Percentiles rank a stretch among this genome's conserved stretches.
phyloP scores from a whole-genome alignment of 2,797 vertebrate genomes.

The Thunnus albacares region DNA sequence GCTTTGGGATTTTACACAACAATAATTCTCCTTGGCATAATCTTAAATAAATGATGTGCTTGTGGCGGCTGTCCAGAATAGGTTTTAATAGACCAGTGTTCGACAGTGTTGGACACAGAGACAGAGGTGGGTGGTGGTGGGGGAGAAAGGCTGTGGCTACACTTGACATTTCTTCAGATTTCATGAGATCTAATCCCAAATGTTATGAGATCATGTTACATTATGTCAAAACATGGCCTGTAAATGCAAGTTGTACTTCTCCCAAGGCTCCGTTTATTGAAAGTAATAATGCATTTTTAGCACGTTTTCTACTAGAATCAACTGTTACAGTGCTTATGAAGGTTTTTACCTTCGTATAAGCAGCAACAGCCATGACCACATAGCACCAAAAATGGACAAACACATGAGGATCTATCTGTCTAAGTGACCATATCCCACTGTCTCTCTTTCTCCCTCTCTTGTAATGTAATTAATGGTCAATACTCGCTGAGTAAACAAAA shows the following conservation, averaged over 20 bases:
- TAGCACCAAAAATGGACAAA: constrained; percentile 3
- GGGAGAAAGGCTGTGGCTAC: constrained; percentile 3
- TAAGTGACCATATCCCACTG: neutral
- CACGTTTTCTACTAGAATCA: neutral
- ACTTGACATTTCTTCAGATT: constrained; percentile 1
- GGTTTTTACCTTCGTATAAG: neutral
- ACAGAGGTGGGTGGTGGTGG: constrained; percentile 12
- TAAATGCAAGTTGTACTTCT: constrained; percentile 24
- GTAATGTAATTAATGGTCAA: neutral
- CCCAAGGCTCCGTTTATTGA: constrained; percentile 10
- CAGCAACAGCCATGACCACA: neutral
- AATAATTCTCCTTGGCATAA: constrained; percentile 82
- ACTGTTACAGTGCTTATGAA: neutral
- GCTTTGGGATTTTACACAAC: constrained; percentile 83
- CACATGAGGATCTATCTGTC: neutral
- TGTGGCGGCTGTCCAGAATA: constrained; percentile 77
- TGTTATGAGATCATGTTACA: constrained; percentile 47
- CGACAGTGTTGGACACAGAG: constrained; percentile 41
- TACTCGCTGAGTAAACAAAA: neutral
- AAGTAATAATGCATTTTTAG: constrained; percentile 27
- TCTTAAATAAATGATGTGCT: constrained; percentile 83
- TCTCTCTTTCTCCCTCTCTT: neutral
- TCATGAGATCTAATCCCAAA: constrained; percentile 37
- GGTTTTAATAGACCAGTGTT: constrained; percentile 78
- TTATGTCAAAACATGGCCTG: constrained; percentile 36